Percentiles rank a stretch among this genome's conserved stretches.
Conservation (phyloP, 2,113 vertebrate species). For the Falco punctatus region DNA sequence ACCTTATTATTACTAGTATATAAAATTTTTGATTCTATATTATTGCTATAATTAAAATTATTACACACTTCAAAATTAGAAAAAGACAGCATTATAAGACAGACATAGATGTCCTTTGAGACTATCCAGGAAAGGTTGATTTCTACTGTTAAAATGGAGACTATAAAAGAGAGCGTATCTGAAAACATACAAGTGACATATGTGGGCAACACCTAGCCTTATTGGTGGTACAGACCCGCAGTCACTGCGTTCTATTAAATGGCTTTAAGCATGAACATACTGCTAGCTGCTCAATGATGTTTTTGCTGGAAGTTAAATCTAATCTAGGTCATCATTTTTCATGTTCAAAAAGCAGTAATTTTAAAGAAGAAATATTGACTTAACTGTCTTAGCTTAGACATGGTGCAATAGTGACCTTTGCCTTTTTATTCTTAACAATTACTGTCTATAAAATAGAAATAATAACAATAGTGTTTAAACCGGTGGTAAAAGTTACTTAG, state of each 20-base stretch:
- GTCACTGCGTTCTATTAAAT: background rate
- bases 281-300: background rate
- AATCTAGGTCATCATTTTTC: background rate
- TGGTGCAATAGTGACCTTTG: background rate
- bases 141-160: background rate
- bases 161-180: background rate
- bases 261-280: background rate
- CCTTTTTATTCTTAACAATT: background rate
- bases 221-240: background rate
- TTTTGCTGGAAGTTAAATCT: background rate
- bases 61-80: background rate
- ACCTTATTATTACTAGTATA: too few species aligned
- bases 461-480: background rate
- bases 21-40: background rate
- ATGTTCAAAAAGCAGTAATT: background rate
- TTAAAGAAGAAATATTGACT: background rate
- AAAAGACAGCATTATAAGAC: background rate
- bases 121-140: background rate
- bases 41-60: background rate
- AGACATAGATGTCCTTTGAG: background rate
- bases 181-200: background rate
- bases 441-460: background rate
- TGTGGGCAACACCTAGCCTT: rapidly evolving
- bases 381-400: background rate
- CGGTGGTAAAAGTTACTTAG: background rate